Evolutionary conservation across 2,888 invertebrate species (phyloP).

Genomic region (Drosophila melanosoma): DNA sequence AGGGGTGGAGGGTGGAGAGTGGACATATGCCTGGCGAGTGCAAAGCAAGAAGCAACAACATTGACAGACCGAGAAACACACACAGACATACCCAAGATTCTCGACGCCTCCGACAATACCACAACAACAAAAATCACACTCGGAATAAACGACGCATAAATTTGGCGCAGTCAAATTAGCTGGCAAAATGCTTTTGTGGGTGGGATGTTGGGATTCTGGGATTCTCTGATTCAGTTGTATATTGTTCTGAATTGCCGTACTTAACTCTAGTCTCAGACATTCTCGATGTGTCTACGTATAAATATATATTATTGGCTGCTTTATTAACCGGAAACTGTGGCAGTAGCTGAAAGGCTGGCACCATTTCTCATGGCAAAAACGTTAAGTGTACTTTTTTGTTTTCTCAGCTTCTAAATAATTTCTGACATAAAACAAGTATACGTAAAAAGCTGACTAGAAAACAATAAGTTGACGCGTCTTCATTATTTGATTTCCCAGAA

Average conservation of each 20-base stretch:
- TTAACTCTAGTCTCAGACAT: conserved; percentile 4
- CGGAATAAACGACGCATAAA: conserved; percentile 64
- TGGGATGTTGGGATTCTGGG: conserved; percentile 11
- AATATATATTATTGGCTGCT: conserved; percentile 24
- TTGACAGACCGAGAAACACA: conserved; percentile 23
- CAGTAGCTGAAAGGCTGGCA: conserved; percentile 8
- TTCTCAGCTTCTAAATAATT: background rate
- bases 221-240: conserved; percentile 31
- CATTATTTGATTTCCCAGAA: background rate
- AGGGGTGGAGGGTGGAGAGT: background rate
- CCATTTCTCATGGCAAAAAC: conserved; percentile 35
- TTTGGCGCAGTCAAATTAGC: conserved; percentile 74
- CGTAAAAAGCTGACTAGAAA: background rate
- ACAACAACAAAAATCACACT: conserved; percentile 2
- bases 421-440: conserved; percentile 1
- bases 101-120: conserved; percentile 23
- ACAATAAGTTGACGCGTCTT: conserved; percentile 1
- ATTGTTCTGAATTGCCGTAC: conserved; percentile 6
- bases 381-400: conserved; percentile 1
- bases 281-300: background rate
- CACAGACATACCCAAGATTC: conserved; percentile 35
- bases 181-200: conserved; percentile 46
- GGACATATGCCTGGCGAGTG: conserved; percentile 9
- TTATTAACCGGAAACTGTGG: conserved; percentile 34
- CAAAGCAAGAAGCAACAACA: background rate